These are phyloP conservation scores for Ctenochaetus hawaiiensis DNA, from an alignment of 2,797 vertebrate genomes.

Conservation along the genomic window DNA sequence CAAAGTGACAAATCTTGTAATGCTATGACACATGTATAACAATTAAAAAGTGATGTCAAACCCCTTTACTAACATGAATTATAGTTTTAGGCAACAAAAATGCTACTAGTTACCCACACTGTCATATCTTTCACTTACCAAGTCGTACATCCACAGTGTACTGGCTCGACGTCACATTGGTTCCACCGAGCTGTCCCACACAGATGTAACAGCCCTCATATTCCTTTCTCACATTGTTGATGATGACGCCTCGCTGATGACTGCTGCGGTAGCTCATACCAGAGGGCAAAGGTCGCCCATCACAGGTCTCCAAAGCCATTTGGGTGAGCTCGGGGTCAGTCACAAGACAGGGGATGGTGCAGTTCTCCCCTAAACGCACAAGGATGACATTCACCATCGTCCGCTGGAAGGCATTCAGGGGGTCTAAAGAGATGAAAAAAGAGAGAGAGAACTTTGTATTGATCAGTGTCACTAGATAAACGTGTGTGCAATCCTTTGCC, in stretches of 20 bases:
- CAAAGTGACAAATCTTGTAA: slow-evolving; percentile 12
- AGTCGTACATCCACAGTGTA: slow-evolving; percentile 90
- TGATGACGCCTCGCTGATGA: slow-evolving; percentile 88
- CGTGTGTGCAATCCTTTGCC: too few relatives aligned
- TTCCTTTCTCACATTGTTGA: slow-evolving; percentile 85
- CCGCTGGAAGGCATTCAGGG: slow-evolving; percentile 86
- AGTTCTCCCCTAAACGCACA: slow-evolving; percentile 87
- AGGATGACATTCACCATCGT: slow-evolving; percentile 82
- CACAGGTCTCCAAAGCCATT: slow-evolving; percentile 86
- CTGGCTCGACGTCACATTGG: slow-evolving; percentile 77
- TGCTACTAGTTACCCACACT: not conserved
- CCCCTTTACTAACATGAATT: not conserved
- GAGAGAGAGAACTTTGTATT: not conserved
- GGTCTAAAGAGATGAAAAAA: slow-evolving; percentile 79
- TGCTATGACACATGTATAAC: slow-evolving; percentile 13
- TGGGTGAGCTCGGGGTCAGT: slow-evolving; percentile 89
- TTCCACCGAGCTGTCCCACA: slow-evolving; percentile 81
- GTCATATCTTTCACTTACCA: slow-evolving; percentile 82
- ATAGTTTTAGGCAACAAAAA: not conserved
- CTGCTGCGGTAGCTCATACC: slow-evolving; percentile 83
- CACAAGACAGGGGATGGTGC: slow-evolving; percentile 89
- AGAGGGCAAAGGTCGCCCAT: slow-evolving; percentile 83
- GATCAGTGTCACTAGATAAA: not conserved
- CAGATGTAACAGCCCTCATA: slow-evolving; percentile 91
- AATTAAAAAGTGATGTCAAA: not conserved